Evolutionary conservation across 2,113 vertebrate genomes (phyloP).

Genomic region (Formicarius rufipectus): DNA sequence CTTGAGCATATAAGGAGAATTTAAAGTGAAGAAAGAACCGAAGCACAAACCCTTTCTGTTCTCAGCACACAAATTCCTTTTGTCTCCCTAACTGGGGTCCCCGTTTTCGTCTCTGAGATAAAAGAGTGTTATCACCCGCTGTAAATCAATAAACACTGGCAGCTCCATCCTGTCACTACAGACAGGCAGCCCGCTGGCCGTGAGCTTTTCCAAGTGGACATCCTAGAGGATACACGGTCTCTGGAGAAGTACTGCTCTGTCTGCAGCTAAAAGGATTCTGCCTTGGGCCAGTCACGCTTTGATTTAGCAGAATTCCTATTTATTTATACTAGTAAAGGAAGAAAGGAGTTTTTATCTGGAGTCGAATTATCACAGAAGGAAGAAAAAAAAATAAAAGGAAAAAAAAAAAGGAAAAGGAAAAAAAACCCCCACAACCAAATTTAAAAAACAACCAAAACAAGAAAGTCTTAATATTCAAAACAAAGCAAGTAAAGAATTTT

Average conservation of each 20-base stretch:
- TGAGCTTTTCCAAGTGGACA: background rate
- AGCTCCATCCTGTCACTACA: background rate
- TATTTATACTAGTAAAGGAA: background rate
- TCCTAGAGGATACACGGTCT: background rate
- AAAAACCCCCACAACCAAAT: no score
- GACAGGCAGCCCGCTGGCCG: background rate
- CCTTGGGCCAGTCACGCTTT: background rate
- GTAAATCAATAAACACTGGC: conserved; percentile 32
- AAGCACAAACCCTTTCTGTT: conserved; percentile 25
- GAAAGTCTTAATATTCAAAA: background rate
- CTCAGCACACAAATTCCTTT: conserved; percentile 1
- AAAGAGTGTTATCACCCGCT: background rate
- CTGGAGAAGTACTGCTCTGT: background rate
- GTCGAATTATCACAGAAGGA: background rate
- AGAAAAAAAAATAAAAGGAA: no score
- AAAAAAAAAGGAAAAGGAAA: no score
- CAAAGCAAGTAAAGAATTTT: background rate
- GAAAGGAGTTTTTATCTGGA: background rate
- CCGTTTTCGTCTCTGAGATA: background rate
- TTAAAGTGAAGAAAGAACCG: background rate
- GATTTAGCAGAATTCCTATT: background rate
- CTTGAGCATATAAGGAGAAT: conserved; percentile 32
- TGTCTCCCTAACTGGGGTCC: background rate
- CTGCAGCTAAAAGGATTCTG: background rate
- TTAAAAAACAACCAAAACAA: background rate